Conservation (phyloP, 2,888 invertebrate genomes). For the Schizotus pectinicornis region DNA sequence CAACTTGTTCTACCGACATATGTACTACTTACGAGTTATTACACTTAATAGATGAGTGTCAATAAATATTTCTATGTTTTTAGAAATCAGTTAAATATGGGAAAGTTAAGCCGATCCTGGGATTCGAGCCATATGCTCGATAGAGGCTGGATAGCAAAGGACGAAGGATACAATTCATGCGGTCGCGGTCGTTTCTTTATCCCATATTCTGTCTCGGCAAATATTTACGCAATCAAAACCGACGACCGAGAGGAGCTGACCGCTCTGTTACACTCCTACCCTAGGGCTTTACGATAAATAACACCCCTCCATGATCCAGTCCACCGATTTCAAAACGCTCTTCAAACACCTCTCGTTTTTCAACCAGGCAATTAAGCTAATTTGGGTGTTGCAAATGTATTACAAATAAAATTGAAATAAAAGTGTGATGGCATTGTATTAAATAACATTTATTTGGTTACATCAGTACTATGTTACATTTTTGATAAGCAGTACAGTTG, state of each 20-base stretch:
- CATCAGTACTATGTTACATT: conserved; percentile 45
- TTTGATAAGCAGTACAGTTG: conserved; percentile 39
- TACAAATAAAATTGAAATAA: too few species aligned
- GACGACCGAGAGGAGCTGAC: conserved; percentile 28
- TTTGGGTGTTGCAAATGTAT: not conserved
- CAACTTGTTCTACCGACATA: too few species aligned
- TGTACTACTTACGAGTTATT: too few species aligned
- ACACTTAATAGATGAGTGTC: conserved; percentile 6
- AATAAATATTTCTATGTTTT: too few species aligned
- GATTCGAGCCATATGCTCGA: too few species aligned
- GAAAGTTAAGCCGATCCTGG: too few species aligned
- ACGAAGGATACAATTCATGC: conserved; percentile 24
- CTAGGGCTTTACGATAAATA: conserved; percentile 23
- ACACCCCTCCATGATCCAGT: conserved; percentile 13
- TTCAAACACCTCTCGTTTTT: too few species aligned
- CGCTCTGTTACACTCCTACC: conserved; percentile 18
- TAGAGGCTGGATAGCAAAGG: conserved; percentile 7
- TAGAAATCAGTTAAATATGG: too few species aligned
- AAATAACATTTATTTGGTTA: conserved; percentile 53
- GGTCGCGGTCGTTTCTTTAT: conserved; percentile 27
- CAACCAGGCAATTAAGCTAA: too few species aligned
- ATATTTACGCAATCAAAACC: conserved; percentile 32
- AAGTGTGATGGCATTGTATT: conserved; percentile 36
- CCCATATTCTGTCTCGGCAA: conserved; percentile 22
- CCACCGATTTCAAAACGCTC: too few species aligned